Percentiles rank a stretch among this genome's conserved stretches.
Evolutionary conservation across 2,113 vertebrate genomes (phyloP).

Genomic region (Casuarius casuarius): DNA sequence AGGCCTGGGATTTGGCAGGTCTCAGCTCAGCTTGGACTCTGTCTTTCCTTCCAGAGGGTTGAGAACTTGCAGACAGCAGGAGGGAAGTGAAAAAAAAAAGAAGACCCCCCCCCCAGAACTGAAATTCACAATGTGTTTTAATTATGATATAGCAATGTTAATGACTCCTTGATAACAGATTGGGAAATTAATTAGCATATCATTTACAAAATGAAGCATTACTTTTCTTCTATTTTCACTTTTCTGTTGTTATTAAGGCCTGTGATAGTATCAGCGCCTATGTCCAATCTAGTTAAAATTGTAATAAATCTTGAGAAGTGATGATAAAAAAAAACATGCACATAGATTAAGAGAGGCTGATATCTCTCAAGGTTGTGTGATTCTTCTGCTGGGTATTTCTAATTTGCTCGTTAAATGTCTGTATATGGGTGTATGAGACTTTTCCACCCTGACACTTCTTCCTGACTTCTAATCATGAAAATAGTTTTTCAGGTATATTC

Average conservation of each 20-base stretch:
- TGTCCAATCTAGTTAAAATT: conserved; percentile 9
- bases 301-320: conserved; percentile 17
- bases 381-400: not conserved
- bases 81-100: not conserved
- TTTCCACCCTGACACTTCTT: not conserved
- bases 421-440: not conserved
- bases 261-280: not conserved
- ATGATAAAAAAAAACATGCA: not conserved
- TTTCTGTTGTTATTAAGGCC: not conserved
- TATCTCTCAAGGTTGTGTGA: not conserved
- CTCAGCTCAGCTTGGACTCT: not conserved
- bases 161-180: not conserved
- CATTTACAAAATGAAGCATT: not conserved
- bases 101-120: not conserved
- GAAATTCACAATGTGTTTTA: not conserved
- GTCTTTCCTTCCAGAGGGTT: not conserved
- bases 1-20: not conserved
- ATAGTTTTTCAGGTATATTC: not conserved
- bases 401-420: not conserved
- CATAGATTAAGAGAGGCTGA: not conserved
- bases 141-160: not conserved
- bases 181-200: not conserved
- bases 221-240: not conserved
- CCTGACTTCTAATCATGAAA: not conserved
- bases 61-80: accelerated